A percentile compares a stretch with the other conserved stretches of the same genome.
Evolutionary conservation across 2,797 vertebrate genomes (phyloP).

Genomic region (Propithecus perrieri): DNA sequence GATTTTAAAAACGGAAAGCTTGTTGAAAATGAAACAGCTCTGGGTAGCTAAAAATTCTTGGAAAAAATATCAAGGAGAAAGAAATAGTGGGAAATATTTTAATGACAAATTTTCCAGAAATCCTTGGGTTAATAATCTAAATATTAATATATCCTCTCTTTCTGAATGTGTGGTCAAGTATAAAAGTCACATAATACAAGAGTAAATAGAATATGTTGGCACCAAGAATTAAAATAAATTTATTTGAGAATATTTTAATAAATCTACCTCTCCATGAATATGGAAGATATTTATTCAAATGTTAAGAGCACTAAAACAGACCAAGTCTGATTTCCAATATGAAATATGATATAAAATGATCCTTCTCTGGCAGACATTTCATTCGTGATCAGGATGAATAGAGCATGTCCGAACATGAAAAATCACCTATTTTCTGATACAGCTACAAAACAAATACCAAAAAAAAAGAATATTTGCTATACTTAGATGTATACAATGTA

Average conservation of each 20-base stretch:
- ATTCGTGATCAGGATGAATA: slow-evolving; percentile 53
- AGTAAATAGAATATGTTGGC: slow-evolving; percentile 25
- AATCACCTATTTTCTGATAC: slow-evolving; percentile 52
- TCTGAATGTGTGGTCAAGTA: slow-evolving; percentile 35
- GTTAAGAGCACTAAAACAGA: slow-evolving; percentile 46
- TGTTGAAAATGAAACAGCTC: slow-evolving; percentile 10
- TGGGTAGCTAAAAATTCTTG: not conserved
- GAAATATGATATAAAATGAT: slow-evolving; percentile 49
- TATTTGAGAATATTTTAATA: slow-evolving; percentile 63
- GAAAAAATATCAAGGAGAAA: not conserved
- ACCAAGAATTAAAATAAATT: slow-evolving; percentile 33
- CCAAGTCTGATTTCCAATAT: slow-evolving; percentile 34
- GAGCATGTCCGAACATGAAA: slow-evolving; percentile 25
- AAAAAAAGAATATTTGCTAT: not conserved
- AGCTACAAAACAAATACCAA: slow-evolving; percentile 35
- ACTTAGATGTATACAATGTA: not conserved
- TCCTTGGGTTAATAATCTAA: not conserved
- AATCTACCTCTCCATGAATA: slow-evolving; percentile 2
- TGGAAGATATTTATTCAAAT: slow-evolving; percentile 41
- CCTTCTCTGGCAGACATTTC: slow-evolving; percentile 50
- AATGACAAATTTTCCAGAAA: slow-evolving; percentile 30
- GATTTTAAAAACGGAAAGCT: not conserved
- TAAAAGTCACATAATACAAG: slow-evolving; percentile 35
- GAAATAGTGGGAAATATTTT: not conserved
- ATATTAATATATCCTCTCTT: not conserved